Conservation (phyloP, 2,888 invertebrate species). For the Tetragonula carbonaria region DNA sequence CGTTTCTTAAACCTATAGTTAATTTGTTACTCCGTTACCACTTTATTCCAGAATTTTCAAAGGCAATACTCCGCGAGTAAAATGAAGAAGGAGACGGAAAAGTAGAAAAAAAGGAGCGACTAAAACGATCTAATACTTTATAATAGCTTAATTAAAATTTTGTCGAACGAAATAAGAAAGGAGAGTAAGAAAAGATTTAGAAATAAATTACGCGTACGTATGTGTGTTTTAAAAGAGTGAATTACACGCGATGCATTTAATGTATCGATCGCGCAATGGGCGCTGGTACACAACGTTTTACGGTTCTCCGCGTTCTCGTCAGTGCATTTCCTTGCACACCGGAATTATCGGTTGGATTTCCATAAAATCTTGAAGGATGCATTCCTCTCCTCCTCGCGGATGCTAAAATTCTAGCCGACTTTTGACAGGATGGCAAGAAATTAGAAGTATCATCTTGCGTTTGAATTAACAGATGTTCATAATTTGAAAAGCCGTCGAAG, state of each 20-base stretch:
- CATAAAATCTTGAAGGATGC: conserved; percentile 45
- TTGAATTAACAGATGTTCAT: conserved; percentile 34
- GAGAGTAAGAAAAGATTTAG: background rate
- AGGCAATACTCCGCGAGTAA: background rate
- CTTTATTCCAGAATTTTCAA: background rate
- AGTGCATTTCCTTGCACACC: conserved; percentile 15
- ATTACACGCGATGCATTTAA: conserved; percentile 39
- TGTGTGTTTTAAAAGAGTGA: conserved; percentile 7
- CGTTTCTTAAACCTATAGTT: background rate
- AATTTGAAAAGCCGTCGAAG: background rate
- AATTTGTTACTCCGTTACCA: background rate
- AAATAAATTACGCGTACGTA: background rate
- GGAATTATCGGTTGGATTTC: conserved; percentile 45
- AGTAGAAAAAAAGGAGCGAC: too few relatives aligned
- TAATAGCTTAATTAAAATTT: background rate
- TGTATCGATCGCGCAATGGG: conserved; percentile 26
- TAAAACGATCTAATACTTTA: background rate
- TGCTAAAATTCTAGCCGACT: conserved; percentile 22
- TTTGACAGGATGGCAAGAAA: conserved; percentile 33
- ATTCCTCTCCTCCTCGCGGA: conserved; percentile 22
- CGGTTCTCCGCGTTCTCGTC: conserved; percentile 19
- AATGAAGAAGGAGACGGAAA: too few relatives aligned
- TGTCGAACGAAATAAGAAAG: background rate
- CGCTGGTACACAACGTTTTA: conserved; percentile 32
- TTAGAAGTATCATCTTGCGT: background rate